Evolutionary conservation across 2,797 vertebrate genomes (phyloP), one percentile per base, ranked within the genome.

Genomic region (Gila robusta): DNA sequence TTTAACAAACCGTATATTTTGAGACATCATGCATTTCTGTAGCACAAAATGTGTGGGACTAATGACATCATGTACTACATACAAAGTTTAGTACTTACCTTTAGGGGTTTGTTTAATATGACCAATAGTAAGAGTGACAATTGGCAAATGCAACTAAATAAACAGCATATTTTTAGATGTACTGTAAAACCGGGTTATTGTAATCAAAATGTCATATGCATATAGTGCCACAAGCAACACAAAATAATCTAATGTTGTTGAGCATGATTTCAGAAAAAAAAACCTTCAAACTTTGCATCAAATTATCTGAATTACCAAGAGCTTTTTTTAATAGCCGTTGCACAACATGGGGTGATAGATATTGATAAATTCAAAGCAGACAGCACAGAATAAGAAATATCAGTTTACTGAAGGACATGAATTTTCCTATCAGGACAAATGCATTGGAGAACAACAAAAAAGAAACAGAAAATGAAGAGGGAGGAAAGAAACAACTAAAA

Each of bases 371-470:
- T 12, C 39, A 35, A 39, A 11, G 41, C 54, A 41, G 39, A 47
- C 28, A 35, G 52, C 21, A 62, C 9, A 77, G 23, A 64, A 64
- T n/a, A 59, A 76, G 11, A 81, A 28, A 64, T 64, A 86, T 32
- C 32, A 69, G 66, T 44, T 86, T 64, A 69, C 72, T 35, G 7
- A 26, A 39, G 49, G 59, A 70, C 6, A 6, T 49, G 14, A 5
- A 16, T 49, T 49, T 49, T 14, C 47, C 47, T 49, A 49, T 32
- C 52, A 39, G 73, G 10, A 64, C 10, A 32, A 69, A 82, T 82
- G 16, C 39, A 66, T 32, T 9, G n/a, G 52, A 73, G 6, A 21
- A 12, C 12, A 8, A 83, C 26, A 76, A 67, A 64, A 64, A 54
- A 83, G 8, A 54, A 6, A 54, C 19, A 7, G 6, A 54, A 54